Conservation (phyloP, 1,140 invertebrate species). For the Danaus melanippus region DNA sequence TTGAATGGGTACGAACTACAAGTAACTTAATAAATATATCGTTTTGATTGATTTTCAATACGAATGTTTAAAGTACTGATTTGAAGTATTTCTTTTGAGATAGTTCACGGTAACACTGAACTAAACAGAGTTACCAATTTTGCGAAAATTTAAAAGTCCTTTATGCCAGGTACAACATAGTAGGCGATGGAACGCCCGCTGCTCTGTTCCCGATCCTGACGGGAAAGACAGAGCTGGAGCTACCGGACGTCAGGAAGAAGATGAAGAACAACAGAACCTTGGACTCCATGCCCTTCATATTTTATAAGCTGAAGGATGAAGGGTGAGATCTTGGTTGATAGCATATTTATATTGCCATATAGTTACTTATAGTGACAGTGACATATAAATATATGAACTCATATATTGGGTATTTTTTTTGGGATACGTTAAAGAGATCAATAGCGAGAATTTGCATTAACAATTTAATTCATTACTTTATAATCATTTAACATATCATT, state of each 20-base stretch:
- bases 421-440: too few relatives aligned
- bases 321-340: slow-evolving; percentile 33
- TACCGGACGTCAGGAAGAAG: slow-evolving; percentile 88
- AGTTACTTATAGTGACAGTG: too few relatives aligned
- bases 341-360: too few relatives aligned
- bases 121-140: slow-evolving; percentile 1
- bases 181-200: slow-evolving; percentile 95
- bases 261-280: slow-evolving; percentile 74
- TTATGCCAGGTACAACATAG: slow-evolving; percentile 83
- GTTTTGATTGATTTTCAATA: slow-evolving; percentile 1
- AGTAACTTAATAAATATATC: background rate
- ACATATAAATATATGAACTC: too few relatives aligned
- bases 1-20: slow-evolving; percentile 75
- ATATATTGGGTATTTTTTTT: too few relatives aligned
- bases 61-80: background rate
- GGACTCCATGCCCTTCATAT: slow-evolving; percentile 46
- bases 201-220: slow-evolving; percentile 93
- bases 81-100: slow-evolving; percentile 3
- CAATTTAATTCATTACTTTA: too few relatives aligned
- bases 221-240: slow-evolving; percentile 88
- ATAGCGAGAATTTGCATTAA: too few relatives aligned
- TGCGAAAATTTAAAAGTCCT: background rate
- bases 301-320: slow-evolving; percentile 45
- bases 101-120: background rate
- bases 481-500: too few relatives aligned